These are phyloP conservation scores for Anolis carolinensis DNA, from an alignment of 2,113 vertebrate species.

Conservation along the genomic window DNA sequence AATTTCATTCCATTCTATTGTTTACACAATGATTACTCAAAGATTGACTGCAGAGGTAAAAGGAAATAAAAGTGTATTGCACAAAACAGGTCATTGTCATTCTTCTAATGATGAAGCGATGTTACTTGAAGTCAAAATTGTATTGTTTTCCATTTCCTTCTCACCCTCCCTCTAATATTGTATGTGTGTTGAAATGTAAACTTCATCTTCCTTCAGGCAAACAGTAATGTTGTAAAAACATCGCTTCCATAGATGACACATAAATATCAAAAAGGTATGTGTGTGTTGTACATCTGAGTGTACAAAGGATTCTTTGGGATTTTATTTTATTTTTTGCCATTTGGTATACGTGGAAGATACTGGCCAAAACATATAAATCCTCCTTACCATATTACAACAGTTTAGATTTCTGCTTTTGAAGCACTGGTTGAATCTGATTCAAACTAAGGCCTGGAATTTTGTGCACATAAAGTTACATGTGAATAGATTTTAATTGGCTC, in stretches of 20 bases:
- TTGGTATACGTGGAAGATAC: not conserved
- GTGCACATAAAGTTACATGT: too few relatives aligned
- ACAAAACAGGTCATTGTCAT: constrained; percentile 59
- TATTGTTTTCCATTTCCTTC: not conserved
- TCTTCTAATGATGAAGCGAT: not conserved
- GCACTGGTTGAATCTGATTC: not conserved
- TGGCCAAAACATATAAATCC: not conserved
- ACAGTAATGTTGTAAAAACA: not conserved
- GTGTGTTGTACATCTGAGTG: not conserved
- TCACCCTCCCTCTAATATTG: not conserved
- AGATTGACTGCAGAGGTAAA: constrained; percentile 80
- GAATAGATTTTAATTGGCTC: not conserved
- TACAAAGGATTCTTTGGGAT: not conserved
- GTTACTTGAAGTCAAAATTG: not conserved
- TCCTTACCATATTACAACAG: too few relatives aligned
- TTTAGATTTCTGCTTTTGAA: not conserved
- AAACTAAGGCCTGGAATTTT: not conserved
- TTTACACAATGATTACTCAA: constrained; percentile 83
- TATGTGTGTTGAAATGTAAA: not conserved
- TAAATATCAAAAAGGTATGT: not conserved
- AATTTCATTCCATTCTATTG: constrained; percentile 83
- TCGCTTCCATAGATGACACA: not conserved
- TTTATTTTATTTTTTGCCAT: too few relatives aligned
- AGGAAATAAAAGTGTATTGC: constrained; percentile 81
- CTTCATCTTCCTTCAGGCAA: not conserved